phyloP scores from a whole-genome alignment of 2,113 vertebrate genomes.

The Phaethornis superciliosus region DNA sequence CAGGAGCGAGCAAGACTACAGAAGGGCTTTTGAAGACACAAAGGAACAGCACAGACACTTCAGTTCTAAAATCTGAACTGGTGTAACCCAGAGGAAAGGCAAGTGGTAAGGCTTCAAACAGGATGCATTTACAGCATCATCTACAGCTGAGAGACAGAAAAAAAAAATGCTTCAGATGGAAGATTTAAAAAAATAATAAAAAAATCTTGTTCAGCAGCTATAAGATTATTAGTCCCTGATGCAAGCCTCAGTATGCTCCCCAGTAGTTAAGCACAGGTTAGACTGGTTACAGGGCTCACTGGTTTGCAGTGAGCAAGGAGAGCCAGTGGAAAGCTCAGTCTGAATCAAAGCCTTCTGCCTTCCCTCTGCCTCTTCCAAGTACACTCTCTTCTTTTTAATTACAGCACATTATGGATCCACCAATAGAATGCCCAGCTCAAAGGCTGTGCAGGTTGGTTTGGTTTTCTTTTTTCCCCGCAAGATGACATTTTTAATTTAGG shows the following conservation, averaged over 20 bases:
- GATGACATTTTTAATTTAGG: neutral
- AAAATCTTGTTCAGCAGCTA: neutral
- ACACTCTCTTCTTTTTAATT: neutral
- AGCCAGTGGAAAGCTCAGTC: neutral
- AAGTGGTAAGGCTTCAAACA: neutral
- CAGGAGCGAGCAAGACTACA: neutral
- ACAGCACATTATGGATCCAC: neutral
- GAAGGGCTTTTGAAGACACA: neutral
- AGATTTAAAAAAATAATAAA: neutral
- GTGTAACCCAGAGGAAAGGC: neutral
- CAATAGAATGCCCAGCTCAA: neutral
- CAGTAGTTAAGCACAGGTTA: neutral
- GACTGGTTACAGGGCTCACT: neutral
- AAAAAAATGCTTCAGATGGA: neutral
- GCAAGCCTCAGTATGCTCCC: neutral
- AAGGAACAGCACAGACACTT: neutral
- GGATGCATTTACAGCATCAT: neutral
- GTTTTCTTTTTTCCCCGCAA: neutral
- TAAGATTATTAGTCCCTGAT: neutral
- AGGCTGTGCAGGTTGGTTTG: neutral
- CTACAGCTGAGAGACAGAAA: neutral
- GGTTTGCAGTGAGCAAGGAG: neutral
- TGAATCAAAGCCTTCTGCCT: neutral
- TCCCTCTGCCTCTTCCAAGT: neutral
- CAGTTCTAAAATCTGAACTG: neutral